A percentile compares a stretch with the other conserved stretches of the same genome.
phyloP scores from a whole-genome alignment of 2,113 vertebrate genomes.

The Oreochromis tanganicae region DNA sequence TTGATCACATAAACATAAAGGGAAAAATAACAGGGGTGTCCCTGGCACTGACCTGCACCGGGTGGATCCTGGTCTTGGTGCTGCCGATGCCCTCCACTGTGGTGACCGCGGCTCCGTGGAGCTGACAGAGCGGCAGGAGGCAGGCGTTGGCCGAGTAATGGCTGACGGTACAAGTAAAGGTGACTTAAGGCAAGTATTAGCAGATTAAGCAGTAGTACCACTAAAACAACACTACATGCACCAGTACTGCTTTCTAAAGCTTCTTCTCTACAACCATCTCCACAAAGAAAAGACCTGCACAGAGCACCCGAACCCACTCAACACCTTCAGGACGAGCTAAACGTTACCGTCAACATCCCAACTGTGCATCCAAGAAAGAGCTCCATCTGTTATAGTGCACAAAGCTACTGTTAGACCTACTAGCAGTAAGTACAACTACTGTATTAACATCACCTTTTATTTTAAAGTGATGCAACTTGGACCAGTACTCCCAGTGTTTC shows the following conservation, averaged over 20 bases:
- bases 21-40: neutral
- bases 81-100: slow-evolving; percentile 84
- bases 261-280: neutral
- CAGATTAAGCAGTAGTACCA: neutral
- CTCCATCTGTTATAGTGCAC: neutral
- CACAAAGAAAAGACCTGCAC: neutral
- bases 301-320: neutral
- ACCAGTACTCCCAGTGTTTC: neutral
- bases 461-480: neutral
- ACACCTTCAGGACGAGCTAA: neutral
- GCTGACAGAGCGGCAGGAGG: slow-evolving; percentile 78
- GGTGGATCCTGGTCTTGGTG: slow-evolving; percentile 78
- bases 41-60: slow-evolving; percentile 74
- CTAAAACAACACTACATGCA: neutral
- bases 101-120: slow-evolving; percentile 77
- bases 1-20: neutral
- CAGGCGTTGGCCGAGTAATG: slow-evolving; percentile 80
- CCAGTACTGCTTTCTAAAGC: neutral
- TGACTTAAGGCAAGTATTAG: neutral
- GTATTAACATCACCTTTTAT: too few species aligned
- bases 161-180: slow-evolving; percentile 66
- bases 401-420: neutral
- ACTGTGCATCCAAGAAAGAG: neutral
- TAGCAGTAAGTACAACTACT: neutral
- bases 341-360: neutral